Evolutionary conservation across 2,888 invertebrate species (phyloP).

Genomic region (Plebejus argus): DNA sequence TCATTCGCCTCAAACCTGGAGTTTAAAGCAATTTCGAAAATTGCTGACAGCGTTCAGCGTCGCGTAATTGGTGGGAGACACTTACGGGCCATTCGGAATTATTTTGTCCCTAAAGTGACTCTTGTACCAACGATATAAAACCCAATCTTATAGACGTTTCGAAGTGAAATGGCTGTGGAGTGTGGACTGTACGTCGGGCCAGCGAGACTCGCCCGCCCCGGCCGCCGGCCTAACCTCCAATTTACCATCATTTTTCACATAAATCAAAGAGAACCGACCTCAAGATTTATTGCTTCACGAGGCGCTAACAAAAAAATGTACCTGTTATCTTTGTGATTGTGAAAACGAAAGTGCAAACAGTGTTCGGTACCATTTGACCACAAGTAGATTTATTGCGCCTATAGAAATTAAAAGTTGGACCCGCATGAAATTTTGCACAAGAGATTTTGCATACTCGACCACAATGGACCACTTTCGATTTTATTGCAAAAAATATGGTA

Average conservation of each 20-base stretch:
- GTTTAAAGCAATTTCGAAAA: constrained; percentile 48
- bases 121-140: not conserved
- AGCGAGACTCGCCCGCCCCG: constrained; percentile 46
- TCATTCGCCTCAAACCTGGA: constrained; percentile 35
- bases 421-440: constrained; percentile 2
- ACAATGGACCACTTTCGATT: not conserved
- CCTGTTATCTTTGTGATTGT: constrained; percentile 58
- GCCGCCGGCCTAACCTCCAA: constrained; percentile 70
- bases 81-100: constrained; percentile 47
- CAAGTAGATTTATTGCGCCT: constrained; percentile 35
- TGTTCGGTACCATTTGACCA: constrained; percentile 28
- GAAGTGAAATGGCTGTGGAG: not conserved
- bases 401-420: constrained; percentile 13
- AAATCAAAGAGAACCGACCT: constrained; percentile 76
- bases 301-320: constrained; percentile 52
- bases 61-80: constrained; percentile 60
- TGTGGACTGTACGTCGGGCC: not conserved
- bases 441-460: not conserved
- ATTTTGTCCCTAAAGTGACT: not conserved
- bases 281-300: constrained; percentile 71
- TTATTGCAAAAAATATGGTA: not conserved
- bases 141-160: not conserved
- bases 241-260: constrained; percentile 80
- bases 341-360: constrained; percentile 62
- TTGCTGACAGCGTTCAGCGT: constrained; percentile 46